Base-by-base conservation (phyloP, 2,113 vertebrate species). In the Sprattus sprattus region DNA sequence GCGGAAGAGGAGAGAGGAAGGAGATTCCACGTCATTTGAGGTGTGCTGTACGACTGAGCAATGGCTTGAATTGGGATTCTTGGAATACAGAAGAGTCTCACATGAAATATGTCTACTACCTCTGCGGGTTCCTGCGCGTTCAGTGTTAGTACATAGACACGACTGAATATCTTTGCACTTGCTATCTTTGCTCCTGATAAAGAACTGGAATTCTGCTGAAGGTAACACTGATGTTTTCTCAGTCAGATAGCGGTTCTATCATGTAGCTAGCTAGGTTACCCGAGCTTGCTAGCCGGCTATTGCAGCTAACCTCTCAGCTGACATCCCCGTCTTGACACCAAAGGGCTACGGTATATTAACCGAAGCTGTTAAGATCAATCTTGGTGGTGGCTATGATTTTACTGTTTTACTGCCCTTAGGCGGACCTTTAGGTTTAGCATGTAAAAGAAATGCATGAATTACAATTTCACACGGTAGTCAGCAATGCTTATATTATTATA, bases 141-240 rank as follows among this genome's bases (percentile, higher is more conserved):
- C 71, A 39, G 11, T 78, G 71, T 78, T 32, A 78, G 39, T 39
- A 18, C 13, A 78, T 39, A 78, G 71, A 4, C 28, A 78, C 71
- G 28, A 78, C 71, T 78, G 71, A 78, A 32, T 78, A 16, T 39
- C 13, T 67, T 78, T 78, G 10, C 15, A 16, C 25, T 18, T 78
- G 32, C 11, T 32, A 78, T 15, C 25, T 39, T 78, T 4, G 71
- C 71, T 78, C 11, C 85, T 10, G 13, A 81, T 87, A 57, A 88
- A 87, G 18, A 83, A 78, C 85, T 10, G 88, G 89, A 86, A 85
- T 86, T 47, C 84, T 83, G 87, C 89, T 88, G 82, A 92, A 94
- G 93, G 93, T 93, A 89, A 86, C 75, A 50, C 67, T 75, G 46
- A 50, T 83, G 54, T 64, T 64, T 83, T 64, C 52, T 39, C 11